Percentiles rank a stretch among this genome's conserved stretches.
Evolutionary conservation across 2,113 vertebrate genomes (phyloP).

Genomic region (Microcebus griseorufus): DNA sequence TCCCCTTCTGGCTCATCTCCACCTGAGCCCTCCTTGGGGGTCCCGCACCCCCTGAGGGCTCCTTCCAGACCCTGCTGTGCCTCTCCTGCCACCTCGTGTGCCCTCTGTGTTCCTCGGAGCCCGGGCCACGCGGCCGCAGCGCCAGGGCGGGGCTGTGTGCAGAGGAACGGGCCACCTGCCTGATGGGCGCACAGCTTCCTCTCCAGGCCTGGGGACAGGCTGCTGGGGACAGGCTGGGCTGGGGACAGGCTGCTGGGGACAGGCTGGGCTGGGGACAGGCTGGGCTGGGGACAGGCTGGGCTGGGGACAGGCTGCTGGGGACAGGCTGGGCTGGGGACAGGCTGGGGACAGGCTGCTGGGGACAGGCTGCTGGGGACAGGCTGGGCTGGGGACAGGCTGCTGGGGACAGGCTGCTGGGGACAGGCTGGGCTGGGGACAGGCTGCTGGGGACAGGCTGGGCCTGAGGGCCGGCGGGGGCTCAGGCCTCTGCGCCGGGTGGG

Average conservation of each 20-base stretch:
- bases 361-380: no score
- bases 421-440: no score
- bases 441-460: not conserved
- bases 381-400: no score
- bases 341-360: no score
- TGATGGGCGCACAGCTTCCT: not conserved
- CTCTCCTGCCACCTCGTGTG: not conserved
- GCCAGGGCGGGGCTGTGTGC: not conserved
- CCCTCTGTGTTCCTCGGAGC: no score
- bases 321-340: no score
- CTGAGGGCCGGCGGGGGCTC: no score
- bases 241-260: no score
- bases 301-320: no score
- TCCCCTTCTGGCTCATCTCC: not conserved
- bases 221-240: not conserved
- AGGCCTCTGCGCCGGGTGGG: not conserved
- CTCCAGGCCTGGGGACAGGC: fast-evolving
- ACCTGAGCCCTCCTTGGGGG: not conserved
- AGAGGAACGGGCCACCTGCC: not conserved
- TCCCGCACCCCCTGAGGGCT: not conserved
- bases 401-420: no score
- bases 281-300: not conserved
- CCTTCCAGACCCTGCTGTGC: not conserved
- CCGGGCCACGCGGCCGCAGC: no score
- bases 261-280: not conserved